Conservation (phyloP, 1,140 invertebrate genomes). For the Tachypleus tridentatus region DNA sequence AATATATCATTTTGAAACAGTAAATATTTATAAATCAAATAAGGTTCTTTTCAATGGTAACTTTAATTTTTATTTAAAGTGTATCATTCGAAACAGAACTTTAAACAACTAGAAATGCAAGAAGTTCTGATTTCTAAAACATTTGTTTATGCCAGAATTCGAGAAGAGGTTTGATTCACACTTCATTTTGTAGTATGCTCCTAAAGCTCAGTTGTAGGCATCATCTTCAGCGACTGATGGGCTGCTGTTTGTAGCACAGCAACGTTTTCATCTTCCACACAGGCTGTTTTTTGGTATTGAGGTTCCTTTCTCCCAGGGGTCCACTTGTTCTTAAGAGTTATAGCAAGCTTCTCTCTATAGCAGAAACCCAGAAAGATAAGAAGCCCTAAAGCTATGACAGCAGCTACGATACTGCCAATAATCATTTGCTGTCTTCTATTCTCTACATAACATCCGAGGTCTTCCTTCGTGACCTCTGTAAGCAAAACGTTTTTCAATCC, state of each 20-base stretch:
- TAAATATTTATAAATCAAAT: too few species aligned
- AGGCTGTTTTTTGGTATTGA: conserved; percentile 75
- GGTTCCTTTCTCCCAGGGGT: conserved; percentile 63
- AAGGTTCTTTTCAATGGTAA: too few species aligned
- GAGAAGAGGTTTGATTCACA: too few species aligned
- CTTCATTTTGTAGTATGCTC: too few species aligned
- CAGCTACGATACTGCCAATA: conserved; percentile 11
- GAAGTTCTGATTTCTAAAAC: too few species aligned
- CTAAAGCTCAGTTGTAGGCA: conserved; percentile 69
- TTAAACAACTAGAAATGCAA: too few species aligned
- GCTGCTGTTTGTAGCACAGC: conserved; percentile 39
- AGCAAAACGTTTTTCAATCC: conserved; percentile 9
- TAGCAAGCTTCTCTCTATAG: conserved; percentile 15
- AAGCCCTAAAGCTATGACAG: conserved; percentile 9
- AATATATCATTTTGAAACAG: too few species aligned
- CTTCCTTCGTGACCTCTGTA: conserved; percentile 8
- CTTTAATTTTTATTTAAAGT: too few species aligned
- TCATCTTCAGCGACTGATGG: conserved; percentile 53
- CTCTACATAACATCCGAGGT: conserved; percentile 13
- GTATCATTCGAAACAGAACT: too few species aligned
- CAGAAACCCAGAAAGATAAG: conserved; percentile 10
- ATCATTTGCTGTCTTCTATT: conserved; percentile 10
- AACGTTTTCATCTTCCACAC: conserved; percentile 62
- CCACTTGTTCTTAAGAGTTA: conserved; percentile 18
- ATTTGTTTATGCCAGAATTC: too few species aligned